Evolutionary conservation across 2,888 invertebrate species (phyloP), one percentile per base, ranked within the genome.

Genomic region (Xylota segnis): DNA sequence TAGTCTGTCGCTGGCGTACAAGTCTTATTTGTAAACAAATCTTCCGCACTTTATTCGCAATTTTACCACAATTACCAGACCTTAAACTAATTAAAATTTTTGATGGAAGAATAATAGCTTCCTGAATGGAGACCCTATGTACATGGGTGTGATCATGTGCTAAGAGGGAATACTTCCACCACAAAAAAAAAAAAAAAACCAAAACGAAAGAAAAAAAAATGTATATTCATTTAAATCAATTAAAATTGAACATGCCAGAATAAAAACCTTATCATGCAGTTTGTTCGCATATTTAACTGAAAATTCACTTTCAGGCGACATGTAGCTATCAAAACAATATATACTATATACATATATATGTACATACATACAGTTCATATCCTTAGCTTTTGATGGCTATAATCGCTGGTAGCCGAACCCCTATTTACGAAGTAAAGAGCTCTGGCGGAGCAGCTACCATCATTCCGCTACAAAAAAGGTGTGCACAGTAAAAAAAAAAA

Each of bases 331-430:
- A 71, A 79, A 83, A 83, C 77, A 83, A 66, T 34, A 29, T 74
- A 78, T 77, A 77, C 45, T 56, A 83, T 78, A 83, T 78, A 78
- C 78, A 83, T 78, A 83, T 77, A 77, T 52, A 52, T 52, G 61
- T 68, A 74, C 61, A 83, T 78, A 83, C 83, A 83, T 83, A 83
- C 83, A 83, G 59, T 83, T 78, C 83, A 83, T 83, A 63, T 78
- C 78, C 72, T 78, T 27, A 66, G 52, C 59, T 70, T 61, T 66
- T 52, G 76, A 59, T 71, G 76, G 58, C 71, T 71, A 37, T 45
- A 70, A 52, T 54, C 66, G 65, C 58, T 77, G 34, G 52, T 40
- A 75, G 61, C 63, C 61, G 63, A 61, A 63, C 82, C 32, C 45
- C 70, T 75, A 75, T 68, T 63, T 70, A 75, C 29, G 32, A 45